A percentile compares a stretch with the other conserved stretches of the same genome.
phyloP scores from a whole-genome alignment of 2,797 vertebrate genomes.

The Zalophus californianus region DNA sequence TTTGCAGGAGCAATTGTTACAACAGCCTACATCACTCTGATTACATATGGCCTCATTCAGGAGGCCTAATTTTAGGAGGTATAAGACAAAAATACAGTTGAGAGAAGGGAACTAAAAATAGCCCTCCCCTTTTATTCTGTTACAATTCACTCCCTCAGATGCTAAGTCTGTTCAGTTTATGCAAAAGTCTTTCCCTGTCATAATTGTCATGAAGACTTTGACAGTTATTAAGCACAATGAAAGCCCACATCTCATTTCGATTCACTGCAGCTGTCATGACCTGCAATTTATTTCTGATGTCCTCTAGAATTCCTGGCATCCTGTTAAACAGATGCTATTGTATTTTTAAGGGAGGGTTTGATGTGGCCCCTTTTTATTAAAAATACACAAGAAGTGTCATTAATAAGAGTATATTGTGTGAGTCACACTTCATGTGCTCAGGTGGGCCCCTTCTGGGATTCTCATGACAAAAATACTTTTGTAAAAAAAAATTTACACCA shows the following conservation, averaged over 20 bases:
- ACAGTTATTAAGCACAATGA: slow-evolving; percentile 72
- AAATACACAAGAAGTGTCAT: slow-evolving; percentile 57
- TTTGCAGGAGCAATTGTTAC: not conserved
- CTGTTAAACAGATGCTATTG: slow-evolving; percentile 76
- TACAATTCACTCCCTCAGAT: slow-evolving; percentile 45
- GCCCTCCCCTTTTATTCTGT: slow-evolving; percentile 40
- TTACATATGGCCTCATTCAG: slow-evolving; percentile 46
- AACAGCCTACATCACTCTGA: not conserved
- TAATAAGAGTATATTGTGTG: slow-evolving; percentile 13
- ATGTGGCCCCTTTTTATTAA: slow-evolving; percentile 69
- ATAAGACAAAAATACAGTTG: slow-evolving; percentile 58
- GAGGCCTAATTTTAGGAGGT: slow-evolving; percentile 71
- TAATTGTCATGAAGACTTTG: not conserved
- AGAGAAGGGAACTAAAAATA: slow-evolving; percentile 70
- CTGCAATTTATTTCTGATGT: slow-evolving; percentile 79
- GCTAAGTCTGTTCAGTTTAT: slow-evolving; percentile 55
- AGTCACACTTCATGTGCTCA: slow-evolving; percentile 49
- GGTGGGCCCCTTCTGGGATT: slow-evolving; percentile 6
- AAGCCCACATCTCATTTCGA: slow-evolving; percentile 24
- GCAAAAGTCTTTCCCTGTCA: slow-evolving; percentile 39
- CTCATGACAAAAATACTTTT: slow-evolving; percentile 42
- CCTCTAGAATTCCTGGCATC: slow-evolving; percentile 75
- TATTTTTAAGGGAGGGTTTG: slow-evolving; percentile 64
- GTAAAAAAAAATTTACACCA: not conserved
- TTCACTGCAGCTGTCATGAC: slow-evolving; percentile 77